phyloP scores from a whole-genome alignment of 2,888 invertebrate genomes.

The Cephalotes varians region DNA sequence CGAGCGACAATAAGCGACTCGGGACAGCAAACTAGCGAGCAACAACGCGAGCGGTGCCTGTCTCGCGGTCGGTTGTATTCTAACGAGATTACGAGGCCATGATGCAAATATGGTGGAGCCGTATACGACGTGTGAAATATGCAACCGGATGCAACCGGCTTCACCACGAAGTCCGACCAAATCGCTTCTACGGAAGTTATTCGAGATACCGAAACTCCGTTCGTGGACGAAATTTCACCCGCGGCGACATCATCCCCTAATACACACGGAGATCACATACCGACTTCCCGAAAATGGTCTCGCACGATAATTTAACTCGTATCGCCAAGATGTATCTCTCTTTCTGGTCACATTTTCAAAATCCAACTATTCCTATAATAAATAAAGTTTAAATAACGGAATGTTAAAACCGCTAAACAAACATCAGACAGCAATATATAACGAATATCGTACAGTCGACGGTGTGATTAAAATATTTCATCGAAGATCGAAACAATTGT shows the following conservation, averaged over 20 bases:
- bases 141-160: conserved; percentile 51
- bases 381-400: neutral
- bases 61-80: conserved; percentile 42
- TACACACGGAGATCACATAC: conserved; percentile 17
- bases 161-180: conserved; percentile 37
- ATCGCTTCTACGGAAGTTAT: conserved; percentile 24
- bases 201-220: conserved; percentile 24
- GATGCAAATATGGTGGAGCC: conserved; percentile 51
- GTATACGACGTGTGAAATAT: conserved; percentile 55
- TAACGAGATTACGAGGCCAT: conserved; percentile 51
- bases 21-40: conserved; percentile 37
- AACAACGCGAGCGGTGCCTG: conserved; percentile 36
- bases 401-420: conserved; percentile 15
- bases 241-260: conserved; percentile 30
- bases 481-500: neutral
- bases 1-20: conserved; percentile 49
- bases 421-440: neutral
- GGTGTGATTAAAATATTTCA: conserved; percentile 39
- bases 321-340: neutral
- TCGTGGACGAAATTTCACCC: conserved; percentile 15
- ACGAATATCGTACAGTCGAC: neutral
- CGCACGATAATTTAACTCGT: conserved; percentile 1
- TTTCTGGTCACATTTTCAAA: neutral
- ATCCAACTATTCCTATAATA: neutral
- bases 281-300: conserved; percentile 23